These are phyloP conservation scores for Scaptomyza reducta DNA, from an alignment of 2,888 invertebrate species.

Conservation along the genomic window DNA sequence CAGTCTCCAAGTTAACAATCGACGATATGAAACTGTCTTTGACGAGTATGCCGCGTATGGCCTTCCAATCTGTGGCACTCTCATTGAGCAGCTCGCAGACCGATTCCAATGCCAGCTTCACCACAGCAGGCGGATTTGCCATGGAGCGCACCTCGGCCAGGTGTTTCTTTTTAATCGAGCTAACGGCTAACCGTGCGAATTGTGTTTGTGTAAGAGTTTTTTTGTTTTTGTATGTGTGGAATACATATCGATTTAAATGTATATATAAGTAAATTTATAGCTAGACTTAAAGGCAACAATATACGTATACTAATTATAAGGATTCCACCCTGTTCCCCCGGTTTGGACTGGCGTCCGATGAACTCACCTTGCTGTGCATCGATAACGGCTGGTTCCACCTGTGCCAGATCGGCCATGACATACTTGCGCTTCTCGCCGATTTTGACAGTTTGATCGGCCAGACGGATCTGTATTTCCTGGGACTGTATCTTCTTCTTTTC, in stretches of 20 bases:
- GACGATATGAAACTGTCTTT: constrained; percentile 97
- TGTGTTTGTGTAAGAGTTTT: constrained; percentile 21
- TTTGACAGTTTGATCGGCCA: constrained; percentile 95
- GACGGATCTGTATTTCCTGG: constrained; percentile 95
- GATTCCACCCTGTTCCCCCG: constrained; percentile 11
- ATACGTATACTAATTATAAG: constrained; percentile 13
- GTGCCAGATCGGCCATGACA: constrained; percentile 97
- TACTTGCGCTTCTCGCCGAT: constrained; percentile 96
- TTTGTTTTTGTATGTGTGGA: constrained; percentile 26
- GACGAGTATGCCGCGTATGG: constrained; percentile 95
- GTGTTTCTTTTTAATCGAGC: constrained; percentile 98
- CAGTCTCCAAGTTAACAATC: constrained; percentile 97
- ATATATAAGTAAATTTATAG: constrained; percentile 30
- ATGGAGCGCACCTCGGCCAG: constrained; percentile 97
- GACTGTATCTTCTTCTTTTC: constrained; percentile 99
- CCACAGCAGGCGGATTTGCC: constrained; percentile 96
- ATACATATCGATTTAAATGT: constrained; percentile 33
- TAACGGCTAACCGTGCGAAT: constrained; percentile 88
- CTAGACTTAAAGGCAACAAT: constrained; percentile 31
- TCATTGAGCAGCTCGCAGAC: constrained; percentile 97
- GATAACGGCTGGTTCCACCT: constrained; percentile 99
- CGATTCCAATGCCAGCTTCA: constrained; percentile 96
- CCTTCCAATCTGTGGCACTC: constrained; percentile 96
- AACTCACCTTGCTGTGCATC: constrained; percentile 97
- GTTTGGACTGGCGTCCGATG: constrained; percentile 36